Conservation (phyloP, 2,888 invertebrate genomes). For the Odontomyia ornata region DNA sequence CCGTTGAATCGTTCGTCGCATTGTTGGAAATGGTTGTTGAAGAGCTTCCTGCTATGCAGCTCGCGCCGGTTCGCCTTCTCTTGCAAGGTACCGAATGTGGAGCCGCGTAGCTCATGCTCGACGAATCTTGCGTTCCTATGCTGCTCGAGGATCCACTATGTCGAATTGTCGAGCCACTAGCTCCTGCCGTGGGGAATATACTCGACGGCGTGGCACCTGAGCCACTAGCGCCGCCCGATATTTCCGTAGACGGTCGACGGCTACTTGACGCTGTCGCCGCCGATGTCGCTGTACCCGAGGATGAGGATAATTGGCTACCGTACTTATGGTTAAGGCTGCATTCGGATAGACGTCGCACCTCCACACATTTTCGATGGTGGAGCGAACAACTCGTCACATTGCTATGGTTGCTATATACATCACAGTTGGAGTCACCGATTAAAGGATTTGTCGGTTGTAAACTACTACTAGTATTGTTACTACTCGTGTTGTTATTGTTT, state of each 20-base stretch:
- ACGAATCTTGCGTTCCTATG: conserved; percentile 11
- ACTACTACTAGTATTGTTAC: conserved; percentile 54
- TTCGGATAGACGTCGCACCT: conserved; percentile 68
- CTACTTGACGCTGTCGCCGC: conserved; percentile 54
- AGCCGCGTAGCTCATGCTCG: conserved; percentile 19
- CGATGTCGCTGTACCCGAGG: conserved; percentile 48
- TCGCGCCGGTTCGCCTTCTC: conserved; percentile 65
- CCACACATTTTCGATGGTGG: conserved; percentile 61
- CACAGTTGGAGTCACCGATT: conserved; percentile 63
- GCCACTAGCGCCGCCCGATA: conserved; percentile 54
- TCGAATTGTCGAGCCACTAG: neutral
- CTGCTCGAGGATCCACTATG: conserved; percentile 28
- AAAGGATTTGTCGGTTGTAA: conserved; percentile 52
- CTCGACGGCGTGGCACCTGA: conserved; percentile 52
- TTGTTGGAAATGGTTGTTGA: conserved; percentile 57
- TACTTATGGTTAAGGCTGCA: conserved; percentile 55
- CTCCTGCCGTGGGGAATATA: neutral
- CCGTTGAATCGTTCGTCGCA: conserved; percentile 59
- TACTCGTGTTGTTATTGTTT: conserved; percentile 49
- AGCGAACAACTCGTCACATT: conserved; percentile 51
- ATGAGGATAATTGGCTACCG: conserved; percentile 43
- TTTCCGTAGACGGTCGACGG: conserved; percentile 67
- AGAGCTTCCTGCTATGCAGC: conserved; percentile 49
- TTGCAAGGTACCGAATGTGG: conserved; percentile 64
- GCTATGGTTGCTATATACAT: conserved; percentile 60